A percentile compares a stretch with the other conserved stretches of the same genome.
These are phyloP conservation scores for Rotaria macrura DNA, from an alignment of 2,888 invertebrate species.

Conservation along the genomic window DNA sequence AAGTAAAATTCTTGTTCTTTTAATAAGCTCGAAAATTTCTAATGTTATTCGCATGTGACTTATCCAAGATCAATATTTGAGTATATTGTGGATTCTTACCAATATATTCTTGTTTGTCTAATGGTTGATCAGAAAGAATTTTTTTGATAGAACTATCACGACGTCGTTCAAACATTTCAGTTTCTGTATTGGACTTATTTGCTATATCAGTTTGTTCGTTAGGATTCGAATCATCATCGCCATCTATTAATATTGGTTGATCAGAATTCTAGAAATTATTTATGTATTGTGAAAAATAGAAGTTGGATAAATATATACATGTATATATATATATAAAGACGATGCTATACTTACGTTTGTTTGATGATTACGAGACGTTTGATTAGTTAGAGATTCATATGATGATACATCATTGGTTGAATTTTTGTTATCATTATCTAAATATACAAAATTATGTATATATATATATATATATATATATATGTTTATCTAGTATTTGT, in stretches of 20 bases:
- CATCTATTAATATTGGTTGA: neutral
- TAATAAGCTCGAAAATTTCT: too few relatives aligned
- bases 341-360: neutral
- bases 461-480: too few relatives aligned
- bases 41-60: too few relatives aligned
- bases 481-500: too few relatives aligned
- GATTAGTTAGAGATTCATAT: neutral
- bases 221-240: neutral
- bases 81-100: neutral
- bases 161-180: neutral
- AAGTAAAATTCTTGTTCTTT: too few relatives aligned
- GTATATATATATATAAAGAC: too few relatives aligned
- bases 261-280: neutral
- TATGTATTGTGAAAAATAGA: too few relatives aligned
- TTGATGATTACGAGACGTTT: neutral
- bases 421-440: neutral
- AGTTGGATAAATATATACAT: too few relatives aligned
- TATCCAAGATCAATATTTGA: too few relatives aligned
- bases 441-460: neutral
- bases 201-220: neutral
- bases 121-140: neutral
- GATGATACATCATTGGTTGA: neutral
- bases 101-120: neutral
- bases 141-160: neutral
- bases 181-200: neutral